phyloP scores from a whole-genome alignment of 2,888 invertebrate species.

The Epirrhoe tristata region DNA sequence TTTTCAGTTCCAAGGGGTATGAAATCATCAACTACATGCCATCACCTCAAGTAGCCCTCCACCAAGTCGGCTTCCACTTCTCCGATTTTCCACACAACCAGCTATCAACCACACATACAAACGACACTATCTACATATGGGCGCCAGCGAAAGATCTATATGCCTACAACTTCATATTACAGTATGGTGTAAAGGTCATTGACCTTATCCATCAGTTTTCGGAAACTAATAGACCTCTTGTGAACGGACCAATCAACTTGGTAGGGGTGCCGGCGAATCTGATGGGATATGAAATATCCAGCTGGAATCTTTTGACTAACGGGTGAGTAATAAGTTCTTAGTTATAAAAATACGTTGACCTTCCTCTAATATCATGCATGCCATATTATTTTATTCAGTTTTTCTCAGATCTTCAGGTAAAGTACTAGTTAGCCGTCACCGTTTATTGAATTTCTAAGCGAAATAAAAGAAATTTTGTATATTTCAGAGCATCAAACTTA shows the following conservation, averaged over 20 bases:
- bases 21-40: conserved; percentile 66
- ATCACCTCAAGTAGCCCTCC: conserved; percentile 72
- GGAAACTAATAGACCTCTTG: conserved; percentile 57
- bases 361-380: background rate
- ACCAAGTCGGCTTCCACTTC: conserved; percentile 75
- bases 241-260: conserved; percentile 73
- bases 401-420: too few relatives aligned
- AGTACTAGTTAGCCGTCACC: too few relatives aligned
- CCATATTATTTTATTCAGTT: too few relatives aligned
- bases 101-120: conserved; percentile 51
- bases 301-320: conserved; percentile 77
- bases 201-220: conserved; percentile 69
- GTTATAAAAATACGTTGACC: background rate
- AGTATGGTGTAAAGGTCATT: conserved; percentile 66
- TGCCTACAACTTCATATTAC: conserved; percentile 64
- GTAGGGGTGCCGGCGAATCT: conserved; percentile 66
- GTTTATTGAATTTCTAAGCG: too few relatives aligned
- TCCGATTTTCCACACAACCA: conserved; percentile 61
- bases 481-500: too few relatives aligned
- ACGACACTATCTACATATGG: conserved; percentile 72
- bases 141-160: conserved; percentile 58
- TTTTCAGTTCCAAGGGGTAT: conserved; percentile 59
- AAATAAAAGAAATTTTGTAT: too few relatives aligned
- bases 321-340: conserved; percentile 57
- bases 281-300: conserved; percentile 70